These are phyloP conservation scores for Rousettus leschenaultii DNA, from an alignment of 2,113 vertebrate species.

Conservation along the genomic window DNA sequence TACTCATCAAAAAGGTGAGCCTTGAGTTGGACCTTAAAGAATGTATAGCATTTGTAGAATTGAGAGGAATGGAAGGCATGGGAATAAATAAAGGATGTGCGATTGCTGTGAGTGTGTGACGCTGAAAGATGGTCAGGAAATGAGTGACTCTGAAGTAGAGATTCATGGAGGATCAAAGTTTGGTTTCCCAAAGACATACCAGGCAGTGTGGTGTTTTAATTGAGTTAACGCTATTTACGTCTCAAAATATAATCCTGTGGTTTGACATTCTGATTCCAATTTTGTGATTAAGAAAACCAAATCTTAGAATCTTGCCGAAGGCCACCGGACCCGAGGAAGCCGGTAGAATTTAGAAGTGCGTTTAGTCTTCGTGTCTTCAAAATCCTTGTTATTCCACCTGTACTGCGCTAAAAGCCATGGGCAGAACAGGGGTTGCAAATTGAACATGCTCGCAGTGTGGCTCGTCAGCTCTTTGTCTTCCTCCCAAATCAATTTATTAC, in stretches of 20 bases:
- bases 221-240: background rate
- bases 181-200: background rate
- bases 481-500: background rate
- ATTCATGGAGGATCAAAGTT: background rate
- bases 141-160: background rate
- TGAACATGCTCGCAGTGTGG: background rate
- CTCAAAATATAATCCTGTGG: background rate
- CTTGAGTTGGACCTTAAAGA: background rate
- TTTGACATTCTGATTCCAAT: background rate
- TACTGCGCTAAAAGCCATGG: background rate
- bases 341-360: background rate
- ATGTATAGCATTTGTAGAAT: background rate
- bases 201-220: background rate
- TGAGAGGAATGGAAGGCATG: background rate
- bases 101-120: too few relatives aligned
- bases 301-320: background rate
- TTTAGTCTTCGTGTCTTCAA: background rate
- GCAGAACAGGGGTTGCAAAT: background rate
- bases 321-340: background rate
- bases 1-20: background rate
- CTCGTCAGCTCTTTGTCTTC: background rate
- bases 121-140: background rate
- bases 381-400: background rate
- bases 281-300: background rate
- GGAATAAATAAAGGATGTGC: background rate